phyloP scores from a whole-genome alignment of 2,113 vertebrate species.

The Grantiella picta region DNA sequence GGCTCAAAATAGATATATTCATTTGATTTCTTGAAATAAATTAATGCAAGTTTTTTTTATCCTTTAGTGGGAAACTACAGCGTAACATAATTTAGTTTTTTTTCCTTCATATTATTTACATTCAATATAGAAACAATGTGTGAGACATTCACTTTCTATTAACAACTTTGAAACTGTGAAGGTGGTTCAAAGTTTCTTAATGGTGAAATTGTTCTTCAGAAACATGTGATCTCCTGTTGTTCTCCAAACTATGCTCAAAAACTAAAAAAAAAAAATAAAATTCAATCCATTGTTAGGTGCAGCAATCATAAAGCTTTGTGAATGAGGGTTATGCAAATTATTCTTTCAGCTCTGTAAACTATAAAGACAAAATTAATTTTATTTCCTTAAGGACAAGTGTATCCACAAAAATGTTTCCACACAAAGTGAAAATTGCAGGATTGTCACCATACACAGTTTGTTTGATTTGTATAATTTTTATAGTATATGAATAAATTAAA shows the following conservation, averaged over 20 bases:
- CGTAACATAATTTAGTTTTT: not conserved
- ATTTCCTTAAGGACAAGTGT: not conserved
- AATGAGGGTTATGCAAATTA: not conserved
- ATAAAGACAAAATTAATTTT: not conserved
- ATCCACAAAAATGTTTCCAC: not conserved
- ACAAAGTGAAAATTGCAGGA: not conserved
- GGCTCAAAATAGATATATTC: not conserved
- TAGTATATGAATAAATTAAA: not conserved
- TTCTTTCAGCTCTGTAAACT: not conserved
- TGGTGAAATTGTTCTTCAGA: not conserved
- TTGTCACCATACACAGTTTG: not conserved
- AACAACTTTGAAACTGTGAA: not conserved
- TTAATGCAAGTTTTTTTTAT: not conserved
- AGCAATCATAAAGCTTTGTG: not conserved
- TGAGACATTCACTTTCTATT: not conserved
- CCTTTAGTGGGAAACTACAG: not conserved
- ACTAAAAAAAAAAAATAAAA: not conserved
- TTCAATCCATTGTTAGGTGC: not conserved
- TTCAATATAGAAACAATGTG: not conserved
- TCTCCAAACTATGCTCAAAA: not conserved
- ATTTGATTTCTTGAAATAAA: not conserved
- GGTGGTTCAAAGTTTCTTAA: not conserved
- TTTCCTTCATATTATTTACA: not conserved
- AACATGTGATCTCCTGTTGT: not conserved
- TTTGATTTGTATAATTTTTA: not conserved